Conservation (phyloP, 2,888 invertebrate species). For the Boloria euphrosyne region DNA sequence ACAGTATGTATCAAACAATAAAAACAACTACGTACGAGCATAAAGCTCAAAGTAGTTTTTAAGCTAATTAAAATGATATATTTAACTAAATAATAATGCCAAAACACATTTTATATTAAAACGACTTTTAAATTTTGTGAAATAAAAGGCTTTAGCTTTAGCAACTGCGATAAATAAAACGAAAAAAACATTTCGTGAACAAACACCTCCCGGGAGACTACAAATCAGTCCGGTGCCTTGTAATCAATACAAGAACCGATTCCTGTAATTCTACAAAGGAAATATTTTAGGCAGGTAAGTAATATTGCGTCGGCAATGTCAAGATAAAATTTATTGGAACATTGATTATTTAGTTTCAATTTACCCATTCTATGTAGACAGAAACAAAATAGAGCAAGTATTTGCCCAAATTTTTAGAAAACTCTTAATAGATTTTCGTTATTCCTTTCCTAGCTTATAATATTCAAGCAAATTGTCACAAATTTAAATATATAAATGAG, state of each 20-base stretch:
- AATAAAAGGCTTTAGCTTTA: background rate
- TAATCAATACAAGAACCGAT: slow-evolving; percentile 23
- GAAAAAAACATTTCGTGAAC: slow-evolving; percentile 21
- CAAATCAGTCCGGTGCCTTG: slow-evolving; percentile 23
- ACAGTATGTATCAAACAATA: background rate
- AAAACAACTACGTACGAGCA: background rate
- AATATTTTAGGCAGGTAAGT: background rate
- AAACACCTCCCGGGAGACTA: slow-evolving; percentile 20
- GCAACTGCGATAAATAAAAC: slow-evolving; percentile 17
- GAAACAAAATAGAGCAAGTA: no score
- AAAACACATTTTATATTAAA: slow-evolving; percentile 4
- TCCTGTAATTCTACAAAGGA: slow-evolving; percentile 15
- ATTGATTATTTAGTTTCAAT: background rate
- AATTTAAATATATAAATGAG: background rate
- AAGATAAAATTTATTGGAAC: slow-evolving; percentile 1
- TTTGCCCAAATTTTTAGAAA: no score
- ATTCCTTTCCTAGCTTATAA: no score
- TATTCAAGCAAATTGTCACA: background rate
- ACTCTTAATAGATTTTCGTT: no score
- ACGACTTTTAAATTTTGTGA: background rate
- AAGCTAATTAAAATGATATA: background rate
- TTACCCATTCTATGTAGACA: no score
- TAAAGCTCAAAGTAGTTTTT: background rate
- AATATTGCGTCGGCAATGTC: slow-evolving; percentile 10
- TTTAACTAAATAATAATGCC: no score